Percentiles rank a stretch among this genome's conserved stretches.
Evolutionary conservation across 2,113 vertebrate genomes (phyloP).

Genomic region (Actinemys pallida): DNA sequence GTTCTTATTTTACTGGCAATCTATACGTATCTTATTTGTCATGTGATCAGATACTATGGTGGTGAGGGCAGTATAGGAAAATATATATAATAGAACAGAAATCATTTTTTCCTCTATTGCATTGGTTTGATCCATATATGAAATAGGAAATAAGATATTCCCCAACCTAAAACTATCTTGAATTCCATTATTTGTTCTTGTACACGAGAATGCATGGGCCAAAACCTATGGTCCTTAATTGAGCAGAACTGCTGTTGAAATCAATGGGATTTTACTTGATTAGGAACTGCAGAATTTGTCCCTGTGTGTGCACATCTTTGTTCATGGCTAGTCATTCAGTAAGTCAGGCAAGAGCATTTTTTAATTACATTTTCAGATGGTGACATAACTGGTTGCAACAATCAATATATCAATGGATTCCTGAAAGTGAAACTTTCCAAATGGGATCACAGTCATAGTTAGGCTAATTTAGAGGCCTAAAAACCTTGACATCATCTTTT

Average conservation of each 20-base stretch:
- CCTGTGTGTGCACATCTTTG: slow-evolving; percentile 43
- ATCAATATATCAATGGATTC: slow-evolving; percentile 45
- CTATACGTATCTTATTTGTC: neutral
- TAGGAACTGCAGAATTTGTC: slow-evolving; percentile 32
- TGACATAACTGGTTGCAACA: slow-evolving; percentile 56
- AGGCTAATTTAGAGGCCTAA: neutral
- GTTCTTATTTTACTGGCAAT: neutral
- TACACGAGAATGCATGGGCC: neutral
- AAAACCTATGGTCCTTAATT: slow-evolving; percentile 41
- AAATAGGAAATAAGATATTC: neutral
- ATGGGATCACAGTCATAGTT: neutral
- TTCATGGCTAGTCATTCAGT: slow-evolving; percentile 61
- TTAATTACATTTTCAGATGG: slow-evolving; percentile 67
- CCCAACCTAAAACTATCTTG: neutral
- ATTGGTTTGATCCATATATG: neutral
- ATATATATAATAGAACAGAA: neutral
- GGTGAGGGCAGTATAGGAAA: neutral
- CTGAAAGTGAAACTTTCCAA: slow-evolving; percentile 43
- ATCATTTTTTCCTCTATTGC: neutral
- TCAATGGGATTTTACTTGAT: slow-evolving; percentile 66
- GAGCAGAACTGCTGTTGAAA: slow-evolving; percentile 59
- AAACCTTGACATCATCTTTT: neutral
- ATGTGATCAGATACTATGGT: neutral
- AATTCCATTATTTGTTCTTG: neutral
- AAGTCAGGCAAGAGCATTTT: slow-evolving; percentile 66